These are phyloP conservation scores for Anthonomus grandis DNA, from an alignment of 1,140 invertebrate species.

Conservation along the genomic window DNA sequence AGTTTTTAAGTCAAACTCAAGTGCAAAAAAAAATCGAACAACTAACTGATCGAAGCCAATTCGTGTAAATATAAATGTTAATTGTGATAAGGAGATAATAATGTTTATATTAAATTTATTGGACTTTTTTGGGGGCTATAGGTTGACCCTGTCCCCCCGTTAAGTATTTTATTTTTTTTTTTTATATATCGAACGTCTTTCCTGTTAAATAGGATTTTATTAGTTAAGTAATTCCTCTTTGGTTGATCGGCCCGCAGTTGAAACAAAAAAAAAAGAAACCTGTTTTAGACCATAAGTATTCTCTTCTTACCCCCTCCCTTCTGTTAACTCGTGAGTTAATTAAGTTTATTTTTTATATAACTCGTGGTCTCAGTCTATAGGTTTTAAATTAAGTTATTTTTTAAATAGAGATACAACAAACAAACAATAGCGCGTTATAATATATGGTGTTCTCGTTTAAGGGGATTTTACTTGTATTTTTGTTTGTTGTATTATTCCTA, in stretches of 20 bases:
- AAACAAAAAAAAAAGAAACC: neutral
- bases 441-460: slow-evolving; percentile 34
- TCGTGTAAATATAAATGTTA: slow-evolving; percentile 34
- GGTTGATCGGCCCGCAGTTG: slow-evolving; percentile 14
- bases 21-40: slow-evolving; percentile 3
- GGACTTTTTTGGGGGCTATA: slow-evolving; percentile 24
- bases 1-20: too few relatives aligned
- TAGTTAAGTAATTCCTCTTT: slow-evolving; percentile 15
- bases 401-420: slow-evolving; percentile 20
- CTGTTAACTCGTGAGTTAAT: neutral
- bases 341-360: slow-evolving; percentile 22
- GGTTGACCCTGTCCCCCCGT: slow-evolving; percentile 19
- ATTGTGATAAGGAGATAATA: slow-evolving; percentile 35
- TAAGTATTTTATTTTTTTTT: slow-evolving; percentile 32
- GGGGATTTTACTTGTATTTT: slow-evolving; percentile 26
- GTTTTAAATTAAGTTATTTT: slow-evolving; percentile 36
- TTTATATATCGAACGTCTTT: slow-evolving; percentile 31
- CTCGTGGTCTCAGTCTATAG: slow-evolving; percentile 30
- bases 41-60: slow-evolving; percentile 6
- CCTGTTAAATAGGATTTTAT: slow-evolving; percentile 30
- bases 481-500: slow-evolving; percentile 31
- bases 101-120: slow-evolving; percentile 33
- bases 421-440: slow-evolving; percentile 13
- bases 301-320: neutral
- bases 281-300: neutral